Evolutionary conservation across 2,797 vertebrate species (phyloP).

Genomic region (Fringilla coelebs): DNA sequence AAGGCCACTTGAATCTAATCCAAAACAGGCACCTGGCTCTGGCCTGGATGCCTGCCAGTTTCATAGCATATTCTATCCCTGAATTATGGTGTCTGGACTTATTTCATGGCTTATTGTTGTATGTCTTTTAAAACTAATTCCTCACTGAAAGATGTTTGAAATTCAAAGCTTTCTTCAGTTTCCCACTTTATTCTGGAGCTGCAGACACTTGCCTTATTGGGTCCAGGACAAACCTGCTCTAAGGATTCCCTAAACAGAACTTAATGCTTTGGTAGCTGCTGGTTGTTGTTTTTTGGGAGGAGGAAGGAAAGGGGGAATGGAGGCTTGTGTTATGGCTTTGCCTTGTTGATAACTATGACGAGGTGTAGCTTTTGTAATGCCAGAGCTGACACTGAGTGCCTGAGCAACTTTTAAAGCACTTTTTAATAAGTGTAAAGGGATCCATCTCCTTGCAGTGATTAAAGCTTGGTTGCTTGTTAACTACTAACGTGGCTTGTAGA

Average conservation of each 20-base stretch:
- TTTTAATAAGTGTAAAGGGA: slow-evolving; percentile 1
- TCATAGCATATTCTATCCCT: slow-evolving; percentile 63
- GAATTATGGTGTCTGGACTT: slow-evolving; percentile 67
- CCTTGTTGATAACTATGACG: background rate
- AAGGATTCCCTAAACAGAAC: background rate
- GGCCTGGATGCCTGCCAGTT: slow-evolving; percentile 67
- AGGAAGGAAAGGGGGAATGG: background rate
- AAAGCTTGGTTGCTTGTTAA: slow-evolving; percentile 8
- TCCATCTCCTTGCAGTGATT: background rate
- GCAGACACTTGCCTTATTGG: slow-evolving; percentile 62
- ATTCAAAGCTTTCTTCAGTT: slow-evolving; percentile 61
- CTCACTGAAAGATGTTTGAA: slow-evolving; percentile 70
- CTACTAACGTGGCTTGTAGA: background rate
- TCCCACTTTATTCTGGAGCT: slow-evolving; percentile 55
- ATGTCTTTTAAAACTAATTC: slow-evolving; percentile 67
- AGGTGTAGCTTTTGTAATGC: background rate
- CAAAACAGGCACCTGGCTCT: slow-evolving; percentile 74
- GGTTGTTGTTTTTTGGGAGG: background rate
- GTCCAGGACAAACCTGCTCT: slow-evolving; percentile 36
- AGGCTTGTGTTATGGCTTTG: background rate
- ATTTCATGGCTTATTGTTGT: slow-evolving; percentile 66
- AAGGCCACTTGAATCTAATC: slow-evolving; percentile 71
- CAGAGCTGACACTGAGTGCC: background rate
- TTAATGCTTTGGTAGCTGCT: background rate
- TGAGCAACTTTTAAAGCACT: background rate